These are phyloP conservation scores for Percopsis transmontana DNA, from an alignment of 2,113 vertebrate genomes.

Conservation along the genomic window DNA sequence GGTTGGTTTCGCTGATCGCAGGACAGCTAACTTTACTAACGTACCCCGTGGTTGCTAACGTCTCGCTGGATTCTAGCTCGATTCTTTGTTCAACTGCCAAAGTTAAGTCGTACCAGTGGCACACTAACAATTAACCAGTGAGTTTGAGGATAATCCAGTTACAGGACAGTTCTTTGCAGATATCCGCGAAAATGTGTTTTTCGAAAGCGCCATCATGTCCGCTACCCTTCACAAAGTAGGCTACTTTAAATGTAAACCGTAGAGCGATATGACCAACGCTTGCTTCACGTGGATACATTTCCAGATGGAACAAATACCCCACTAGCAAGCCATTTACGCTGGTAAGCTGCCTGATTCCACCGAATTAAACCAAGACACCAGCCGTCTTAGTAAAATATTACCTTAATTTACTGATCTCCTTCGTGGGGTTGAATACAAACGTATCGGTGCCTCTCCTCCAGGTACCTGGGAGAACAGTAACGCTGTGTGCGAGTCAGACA, in stretches of 20 bases:
- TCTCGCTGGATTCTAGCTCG: slow-evolving; percentile 14
- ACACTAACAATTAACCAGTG: no score
- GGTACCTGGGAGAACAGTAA: slow-evolving; percentile 82
- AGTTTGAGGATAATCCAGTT: no score
- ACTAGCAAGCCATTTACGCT: background rate
- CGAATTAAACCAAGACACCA: background rate
- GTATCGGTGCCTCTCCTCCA: slow-evolving; percentile 36
- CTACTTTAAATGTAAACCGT: no score
- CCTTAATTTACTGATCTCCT: no score
- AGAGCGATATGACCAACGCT: no score
- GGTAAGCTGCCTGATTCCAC: background rate
- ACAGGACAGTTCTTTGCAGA: no score
- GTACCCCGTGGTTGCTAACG: slow-evolving; percentile 50
- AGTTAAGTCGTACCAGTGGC: no score
- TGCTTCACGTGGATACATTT: background rate
- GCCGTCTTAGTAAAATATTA: background rate
- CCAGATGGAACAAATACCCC: background rate
- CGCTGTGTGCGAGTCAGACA: slow-evolving; percentile 77
- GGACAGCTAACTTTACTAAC: slow-evolving; percentile 46
- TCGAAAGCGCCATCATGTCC: no score
- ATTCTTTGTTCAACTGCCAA: slow-evolving; percentile 15
- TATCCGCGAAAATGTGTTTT: no score
- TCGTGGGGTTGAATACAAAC: no score
- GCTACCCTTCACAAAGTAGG: no score
- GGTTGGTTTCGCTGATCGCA: background rate